Evolutionary conservation across 2,113 vertebrate species (phyloP).

Genomic region (Balaeniceps rex): DNA sequence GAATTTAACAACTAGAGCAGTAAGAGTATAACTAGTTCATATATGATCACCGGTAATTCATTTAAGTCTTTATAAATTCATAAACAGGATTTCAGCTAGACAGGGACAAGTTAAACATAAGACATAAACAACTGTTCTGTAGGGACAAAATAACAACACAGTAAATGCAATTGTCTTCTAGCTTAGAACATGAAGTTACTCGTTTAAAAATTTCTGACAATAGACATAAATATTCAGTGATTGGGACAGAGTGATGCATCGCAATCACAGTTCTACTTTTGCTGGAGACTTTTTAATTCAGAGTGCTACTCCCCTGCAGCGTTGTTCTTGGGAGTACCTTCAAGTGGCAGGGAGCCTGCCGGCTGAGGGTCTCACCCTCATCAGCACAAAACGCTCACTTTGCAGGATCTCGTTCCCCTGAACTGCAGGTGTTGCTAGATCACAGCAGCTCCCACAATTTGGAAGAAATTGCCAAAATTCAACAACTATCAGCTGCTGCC

Average conservation of each 20-base stretch:
- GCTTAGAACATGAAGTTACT: neutral
- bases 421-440: neutral
- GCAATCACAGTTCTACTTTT: neutral
- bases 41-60: neutral
- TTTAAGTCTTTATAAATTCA: neutral
- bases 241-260: neutral
- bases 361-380: neutral
- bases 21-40: neutral
- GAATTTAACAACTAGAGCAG: neutral
- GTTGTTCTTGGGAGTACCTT: neutral
- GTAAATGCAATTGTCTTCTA: neutral
- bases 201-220: neutral
- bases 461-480: neutral
- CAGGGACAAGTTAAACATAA: neutral
- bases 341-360: neutral
- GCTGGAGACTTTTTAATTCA: neutral
- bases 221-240: neutral
- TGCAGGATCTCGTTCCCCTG: accelerated
- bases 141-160: neutral
- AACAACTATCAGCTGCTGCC: neutral
- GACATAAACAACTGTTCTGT: neutral
- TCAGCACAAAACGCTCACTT: accelerated
- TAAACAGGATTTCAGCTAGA: neutral
- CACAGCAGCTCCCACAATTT: neutral
- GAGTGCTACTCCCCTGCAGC: neutral